phyloP scores from a whole-genome alignment of 2,113 vertebrate genomes.

The Oreocharis arfaki region DNA sequence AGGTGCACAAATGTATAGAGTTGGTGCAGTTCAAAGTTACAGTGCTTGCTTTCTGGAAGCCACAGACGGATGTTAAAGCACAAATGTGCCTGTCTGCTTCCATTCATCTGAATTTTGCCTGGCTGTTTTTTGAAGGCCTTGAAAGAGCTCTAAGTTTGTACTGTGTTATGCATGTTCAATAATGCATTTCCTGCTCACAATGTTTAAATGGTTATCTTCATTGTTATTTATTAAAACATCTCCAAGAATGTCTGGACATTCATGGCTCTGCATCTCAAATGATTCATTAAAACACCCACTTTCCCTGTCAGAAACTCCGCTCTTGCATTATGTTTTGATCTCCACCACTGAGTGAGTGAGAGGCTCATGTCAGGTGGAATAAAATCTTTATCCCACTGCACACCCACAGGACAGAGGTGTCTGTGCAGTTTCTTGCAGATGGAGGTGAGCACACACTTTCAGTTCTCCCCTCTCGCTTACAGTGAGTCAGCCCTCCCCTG shows the following conservation, averaged over 20 bases:
- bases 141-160: conserved; percentile 1
- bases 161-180: conserved; percentile 38
- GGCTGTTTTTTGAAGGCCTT: not conserved
- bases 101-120: not conserved
- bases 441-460: not conserved
- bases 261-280: conserved; percentile 50
- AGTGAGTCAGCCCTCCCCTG: not conserved
- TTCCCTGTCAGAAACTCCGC: not conserved
- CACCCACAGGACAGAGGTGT: not conserved
- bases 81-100: not conserved
- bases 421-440: not conserved
- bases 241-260: conserved; percentile 31
- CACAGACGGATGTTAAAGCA: not conserved
- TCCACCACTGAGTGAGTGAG: not conserved
- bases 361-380: not conserved
- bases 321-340: conserved; percentile 3
- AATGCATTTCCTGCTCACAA: conserved; percentile 46
- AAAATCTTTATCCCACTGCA: not conserved
- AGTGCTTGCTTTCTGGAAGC: not conserved
- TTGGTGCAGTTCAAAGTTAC: not conserved
- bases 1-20: fast-evolving
- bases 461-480: not conserved
- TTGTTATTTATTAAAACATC: conserved; percentile 66
- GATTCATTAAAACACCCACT: conserved; percentile 35
- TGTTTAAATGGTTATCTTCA: conserved; percentile 58